Base-by-base conservation (phyloP, 2,797 vertebrate genomes). In the Lacerta agilis region DNA sequence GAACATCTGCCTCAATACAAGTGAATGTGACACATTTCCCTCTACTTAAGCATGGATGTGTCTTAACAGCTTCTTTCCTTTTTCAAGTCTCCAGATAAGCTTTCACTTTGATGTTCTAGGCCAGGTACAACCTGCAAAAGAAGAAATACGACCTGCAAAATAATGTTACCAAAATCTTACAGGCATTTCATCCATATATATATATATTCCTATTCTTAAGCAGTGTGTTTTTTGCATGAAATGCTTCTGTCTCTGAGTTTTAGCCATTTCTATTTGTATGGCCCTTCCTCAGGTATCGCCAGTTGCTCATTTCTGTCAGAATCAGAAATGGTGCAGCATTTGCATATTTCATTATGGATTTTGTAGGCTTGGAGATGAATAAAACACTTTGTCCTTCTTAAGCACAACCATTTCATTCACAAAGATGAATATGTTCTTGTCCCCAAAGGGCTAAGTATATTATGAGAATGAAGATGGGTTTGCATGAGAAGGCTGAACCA, bases 1-100 rank as follows among this genome's bases (percentile, higher is more conserved):
- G 95, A 95, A 95, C 94, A 95, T 95, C 92, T 90, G 92, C 79
- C 90, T 91, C 94, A 95, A 92, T 95, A 94, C 83, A 92, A 94
- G 90, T 84, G 88, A 93, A 94, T 93, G 90, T 89, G 93, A 87
- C 82, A 79, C 86, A 83, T 92, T 89, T 90, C 84, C 88, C 86
- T 92, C 87, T 92, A 88, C 88, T 92, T 91, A 90, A 89, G 88
- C 91, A 91, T 27, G 86, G 90, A 20, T 82, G 85, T 87, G 88
- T 73, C 77, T 90, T 92, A 79, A n/a, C 71, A 43, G 23, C 76
- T 85, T 89, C 86, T 83, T 92, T 86, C 64, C 87, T 91, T 92
- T 91, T 0, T 0, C 33, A 80, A 73, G 25, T 58, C 69, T 79
- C 0, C n/a, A 72, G 82, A 91, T 79, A 73, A 61, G 43, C 79